These are phyloP conservation scores for Xylocampa areola DNA, from an alignment of 2,888 invertebrate genomes.

Conservation along the genomic window DNA sequence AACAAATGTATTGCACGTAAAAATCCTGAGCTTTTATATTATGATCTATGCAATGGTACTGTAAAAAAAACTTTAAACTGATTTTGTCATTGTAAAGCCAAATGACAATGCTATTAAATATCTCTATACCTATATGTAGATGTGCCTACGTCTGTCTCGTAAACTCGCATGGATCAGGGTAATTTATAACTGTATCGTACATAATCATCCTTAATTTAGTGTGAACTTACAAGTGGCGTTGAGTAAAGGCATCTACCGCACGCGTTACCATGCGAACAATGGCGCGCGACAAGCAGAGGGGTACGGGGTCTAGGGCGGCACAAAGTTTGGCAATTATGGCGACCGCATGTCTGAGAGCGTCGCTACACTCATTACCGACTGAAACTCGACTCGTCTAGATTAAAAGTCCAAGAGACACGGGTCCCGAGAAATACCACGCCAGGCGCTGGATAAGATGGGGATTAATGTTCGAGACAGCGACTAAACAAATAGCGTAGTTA, in stretches of 20 bases:
- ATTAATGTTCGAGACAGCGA: conserved; percentile 68
- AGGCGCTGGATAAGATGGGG: conserved; percentile 66
- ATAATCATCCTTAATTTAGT: conserved; percentile 59
- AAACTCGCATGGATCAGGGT: conserved; percentile 33
- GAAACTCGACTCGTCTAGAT: conserved; percentile 86
- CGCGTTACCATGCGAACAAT: conserved; percentile 85
- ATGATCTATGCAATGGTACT: too few species aligned
- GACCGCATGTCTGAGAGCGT: conserved; percentile 89
- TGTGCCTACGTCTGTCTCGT: conserved; percentile 1
- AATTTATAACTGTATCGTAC: conserved; percentile 57
- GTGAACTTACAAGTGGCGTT: conserved; percentile 68
- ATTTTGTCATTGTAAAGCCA: too few species aligned
- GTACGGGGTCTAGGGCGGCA: conserved; percentile 76
- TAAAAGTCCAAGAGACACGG: conserved; percentile 83
- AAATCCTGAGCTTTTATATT: too few species aligned
- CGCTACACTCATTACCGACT: conserved; percentile 87
- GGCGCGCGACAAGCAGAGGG: conserved; percentile 82
- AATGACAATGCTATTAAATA: too few species aligned
- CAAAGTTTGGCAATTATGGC: conserved; percentile 89
- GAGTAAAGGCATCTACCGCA: conserved; percentile 77
- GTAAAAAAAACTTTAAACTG: too few species aligned
- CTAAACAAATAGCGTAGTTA: conserved; percentile 69
- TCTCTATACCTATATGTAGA: too few species aligned
- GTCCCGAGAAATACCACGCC: conserved; percentile 67
- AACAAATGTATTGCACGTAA: too few species aligned